A percentile compares a stretch with the other conserved stretches of the same genome.
Evolutionary conservation across 2,888 invertebrate species (phyloP).

Genomic region (Cataglyphis rosenhaueri): DNA sequence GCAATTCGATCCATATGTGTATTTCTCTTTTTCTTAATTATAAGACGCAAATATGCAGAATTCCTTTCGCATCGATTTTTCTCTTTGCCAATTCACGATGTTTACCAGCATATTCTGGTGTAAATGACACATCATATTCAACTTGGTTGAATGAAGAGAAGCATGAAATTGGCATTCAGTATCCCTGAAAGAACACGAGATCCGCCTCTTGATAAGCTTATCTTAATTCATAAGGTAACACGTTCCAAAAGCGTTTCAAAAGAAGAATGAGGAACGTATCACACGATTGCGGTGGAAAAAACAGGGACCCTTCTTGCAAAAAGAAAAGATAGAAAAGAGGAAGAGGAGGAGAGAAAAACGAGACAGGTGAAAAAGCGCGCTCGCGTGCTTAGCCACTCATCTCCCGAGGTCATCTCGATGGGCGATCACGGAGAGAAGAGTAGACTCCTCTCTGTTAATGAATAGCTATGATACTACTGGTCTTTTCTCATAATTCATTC

Average conservation of each 20-base stretch:
- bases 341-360: not conserved
- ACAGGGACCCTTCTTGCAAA: constrained; percentile 28
- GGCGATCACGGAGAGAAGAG: constrained; percentile 69
- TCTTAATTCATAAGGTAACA: constrained; percentile 29
- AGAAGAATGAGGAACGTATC: constrained; percentile 15
- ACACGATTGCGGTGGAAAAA: constrained; percentile 31
- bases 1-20: constrained; percentile 14
- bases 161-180: constrained; percentile 23
- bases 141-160: constrained; percentile 26
- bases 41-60: constrained; percentile 1
- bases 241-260: not conserved
- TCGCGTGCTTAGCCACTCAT: constrained; percentile 50
- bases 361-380: constrained; percentile 38
- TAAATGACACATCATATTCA: not conserved
- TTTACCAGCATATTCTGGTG: not conserved
- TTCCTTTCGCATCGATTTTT: constrained; percentile 25
- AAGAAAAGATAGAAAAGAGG: not conserved
- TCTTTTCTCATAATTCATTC: constrained; percentile 14
- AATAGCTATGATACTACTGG: constrained; percentile 17
- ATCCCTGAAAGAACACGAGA: constrained; percentile 23
- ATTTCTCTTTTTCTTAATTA: constrained; percentile 8
- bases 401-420: constrained; percentile 71
- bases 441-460: constrained; percentile 60
- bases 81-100: constrained; percentile 14
- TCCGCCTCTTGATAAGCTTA: constrained; percentile 36